Evolutionary conservation across 2,113 vertebrate species (phyloP), one percentile per base, ranked within the genome.

Genomic region (Cavia aperea): DNA sequence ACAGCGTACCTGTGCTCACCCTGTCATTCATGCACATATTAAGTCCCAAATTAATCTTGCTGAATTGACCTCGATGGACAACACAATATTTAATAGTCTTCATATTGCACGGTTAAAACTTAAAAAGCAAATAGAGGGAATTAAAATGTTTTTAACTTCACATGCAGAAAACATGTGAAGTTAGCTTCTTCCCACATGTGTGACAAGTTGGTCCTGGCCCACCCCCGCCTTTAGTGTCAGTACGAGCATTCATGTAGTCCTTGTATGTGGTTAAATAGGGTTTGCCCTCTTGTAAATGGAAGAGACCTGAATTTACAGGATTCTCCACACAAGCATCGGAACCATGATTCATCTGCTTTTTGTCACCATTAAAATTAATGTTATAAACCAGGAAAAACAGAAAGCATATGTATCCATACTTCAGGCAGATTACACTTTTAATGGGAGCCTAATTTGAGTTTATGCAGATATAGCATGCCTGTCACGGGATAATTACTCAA

Each of bases 361-460:
- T 97, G 96, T 97, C 97, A 97, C 96, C 95, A 92, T 95, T 96
- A 96, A 97, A 97, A 93, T 93, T 96, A 97, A 97, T 84, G 16
- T 85, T 86, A 94, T 91, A 96, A 97, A 96, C 95, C 70, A 89
- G 81, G 86, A 88, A 97, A 96, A 97, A 97, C 58, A 96, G 93
- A 97, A 95, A 96, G 94, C 93, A 97, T 62, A 88, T 97, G 90
- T 96, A 81, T 86, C 96, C 92, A 93, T 97, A 96, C 95, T 97
- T 96, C 70, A 88, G 84, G 94, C 13, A 93, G 89, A 97, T 97
- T 96, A 92, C 88, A 94, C 95, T 95, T 94, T 97, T 96, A 98
- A 97, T 96, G 87, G 95, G 96, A 97, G 88, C 94, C 97, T 97
- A 94, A 96, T 97, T 97, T 98, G 95, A 96, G 96, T 98, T 97